Percentiles rank a stretch among this genome's conserved stretches.
These are phyloP conservation scores for Theretra japonica DNA, from an alignment of 2,888 invertebrate species.

Conservation along the genomic window DNA sequence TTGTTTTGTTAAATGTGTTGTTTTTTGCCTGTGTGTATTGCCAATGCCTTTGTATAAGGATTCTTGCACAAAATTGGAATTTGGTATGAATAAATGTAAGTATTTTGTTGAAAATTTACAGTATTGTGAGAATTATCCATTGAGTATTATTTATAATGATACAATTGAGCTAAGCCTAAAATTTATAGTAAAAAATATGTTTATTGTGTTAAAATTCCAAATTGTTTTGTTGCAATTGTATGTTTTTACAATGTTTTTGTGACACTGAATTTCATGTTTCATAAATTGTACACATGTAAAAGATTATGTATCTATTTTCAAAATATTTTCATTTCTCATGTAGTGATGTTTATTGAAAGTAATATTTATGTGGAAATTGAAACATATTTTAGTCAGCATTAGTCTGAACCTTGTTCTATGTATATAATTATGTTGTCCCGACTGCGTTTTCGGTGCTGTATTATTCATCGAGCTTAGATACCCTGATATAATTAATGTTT, in stretches of 20 bases:
- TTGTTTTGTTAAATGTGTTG: no score
- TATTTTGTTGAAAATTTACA: conserved; percentile 3
- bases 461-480: conserved; percentile 24
- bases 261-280: no score
- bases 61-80: not conserved
- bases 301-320: no score
- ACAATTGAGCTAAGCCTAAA: not conserved
- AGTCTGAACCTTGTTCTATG: not conserved
- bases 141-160: not conserved
- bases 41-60: no score
- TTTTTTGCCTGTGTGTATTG: no score
- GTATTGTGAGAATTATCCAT: not conserved
- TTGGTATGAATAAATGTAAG: not conserved
- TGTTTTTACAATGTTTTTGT: no score
- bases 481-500: not conserved
- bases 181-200: not conserved
- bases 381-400: not conserved
- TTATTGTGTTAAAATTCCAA: no score
- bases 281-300: no score
- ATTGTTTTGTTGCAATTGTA: not conserved
- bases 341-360: not conserved
- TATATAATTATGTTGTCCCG: not conserved
- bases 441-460: conserved; percentile 20
- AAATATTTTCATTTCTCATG: not conserved
- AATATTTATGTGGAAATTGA: not conserved